These are phyloP conservation scores for Drosophila imparisetae DNA, from an alignment of 2,888 invertebrate genomes.

Conservation along the genomic window DNA sequence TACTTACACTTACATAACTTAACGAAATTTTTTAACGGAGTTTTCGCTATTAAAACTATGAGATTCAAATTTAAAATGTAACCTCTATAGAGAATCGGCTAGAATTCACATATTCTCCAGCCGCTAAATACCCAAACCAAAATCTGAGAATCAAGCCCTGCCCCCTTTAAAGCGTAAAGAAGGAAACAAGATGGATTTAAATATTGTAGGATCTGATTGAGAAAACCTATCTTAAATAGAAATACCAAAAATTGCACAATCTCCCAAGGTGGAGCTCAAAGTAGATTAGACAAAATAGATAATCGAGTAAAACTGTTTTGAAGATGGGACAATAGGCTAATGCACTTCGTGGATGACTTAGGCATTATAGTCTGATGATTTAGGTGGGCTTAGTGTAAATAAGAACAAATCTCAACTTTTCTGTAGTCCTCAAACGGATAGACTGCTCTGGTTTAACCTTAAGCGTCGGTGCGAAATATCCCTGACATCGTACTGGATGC, in stretches of 20 bases:
- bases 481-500: background rate
- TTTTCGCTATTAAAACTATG: too few species aligned
- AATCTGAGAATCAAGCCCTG: background rate
- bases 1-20: background rate
- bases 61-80: too few species aligned
- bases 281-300: background rate
- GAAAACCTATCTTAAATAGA: background rate
- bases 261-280: background rate
- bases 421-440: background rate
- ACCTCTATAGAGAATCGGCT: background rate
- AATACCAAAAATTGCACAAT: background rate
- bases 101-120: background rate
- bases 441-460: background rate
- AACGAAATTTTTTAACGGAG: too few species aligned
- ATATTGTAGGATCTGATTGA: too few species aligned
- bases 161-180: background rate
- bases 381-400: background rate
- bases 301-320: background rate
- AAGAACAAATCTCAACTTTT: background rate
- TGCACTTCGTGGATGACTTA: background rate
- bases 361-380: background rate
- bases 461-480: background rate
- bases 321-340: background rate
- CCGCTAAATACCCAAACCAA: background rate
- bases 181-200: background rate